phyloP scores from a whole-genome alignment of 2,113 vertebrate species.

The Tauraco erythrolophus region DNA sequence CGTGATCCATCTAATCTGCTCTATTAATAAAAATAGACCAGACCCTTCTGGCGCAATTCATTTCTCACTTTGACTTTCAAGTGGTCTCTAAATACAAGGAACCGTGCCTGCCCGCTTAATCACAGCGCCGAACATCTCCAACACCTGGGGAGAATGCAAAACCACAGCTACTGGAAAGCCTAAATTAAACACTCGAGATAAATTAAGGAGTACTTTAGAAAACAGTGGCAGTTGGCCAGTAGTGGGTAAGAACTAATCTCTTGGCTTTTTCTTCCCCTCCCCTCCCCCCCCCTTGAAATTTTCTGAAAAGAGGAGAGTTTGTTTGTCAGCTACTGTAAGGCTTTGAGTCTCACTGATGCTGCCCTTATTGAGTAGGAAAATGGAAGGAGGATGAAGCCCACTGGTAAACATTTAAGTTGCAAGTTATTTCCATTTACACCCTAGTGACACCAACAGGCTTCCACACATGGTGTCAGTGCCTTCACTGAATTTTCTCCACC shows the following conservation, averaged over 20 bases:
- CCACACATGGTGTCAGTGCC: neutral
- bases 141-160: slow-evolving; percentile 51
- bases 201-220: slow-evolving; percentile 9
- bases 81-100: slow-evolving; percentile 44
- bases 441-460: neutral
- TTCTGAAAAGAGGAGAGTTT: neutral
- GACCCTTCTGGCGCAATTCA: slow-evolving; percentile 32
- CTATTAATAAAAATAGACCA: slow-evolving; percentile 32
- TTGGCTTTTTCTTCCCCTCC: neutral
- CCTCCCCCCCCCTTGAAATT: neutral
- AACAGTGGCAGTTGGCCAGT: neutral
- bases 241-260: neutral
- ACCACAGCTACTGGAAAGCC: neutral
- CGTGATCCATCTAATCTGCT: slow-evolving; percentile 46
- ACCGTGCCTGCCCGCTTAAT: slow-evolving; percentile 39
- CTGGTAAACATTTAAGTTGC: neutral
- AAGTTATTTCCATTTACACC: neutral
- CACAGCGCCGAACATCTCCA: neutral
- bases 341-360: neutral
- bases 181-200: slow-evolving; percentile 3
- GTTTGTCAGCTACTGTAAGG: neutral
- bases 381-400: neutral
- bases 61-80: slow-evolving; percentile 54
- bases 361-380: neutral
- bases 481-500: neutral